Evolutionary conservation across 2,113 vertebrate genomes (phyloP).

Genomic region (Oncorhynchus tshawytscha): DNA sequence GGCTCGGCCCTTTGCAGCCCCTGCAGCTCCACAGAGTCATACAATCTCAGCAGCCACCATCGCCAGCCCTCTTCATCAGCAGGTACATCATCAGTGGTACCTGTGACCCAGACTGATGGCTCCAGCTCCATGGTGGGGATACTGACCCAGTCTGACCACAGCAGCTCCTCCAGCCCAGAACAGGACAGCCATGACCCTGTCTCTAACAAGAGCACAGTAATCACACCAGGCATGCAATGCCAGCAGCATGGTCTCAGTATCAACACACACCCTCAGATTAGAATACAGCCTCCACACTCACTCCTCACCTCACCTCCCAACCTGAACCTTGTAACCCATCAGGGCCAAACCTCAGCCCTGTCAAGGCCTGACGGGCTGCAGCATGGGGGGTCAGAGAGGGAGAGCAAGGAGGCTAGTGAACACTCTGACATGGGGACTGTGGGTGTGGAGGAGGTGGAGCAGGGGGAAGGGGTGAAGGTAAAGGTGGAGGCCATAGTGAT

Average conservation of each 20-base stretch:
- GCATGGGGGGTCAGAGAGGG: neutral
- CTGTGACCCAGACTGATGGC: constrained; percentile 38
- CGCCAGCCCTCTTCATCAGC: constrained; percentile 27
- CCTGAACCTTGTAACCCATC: neutral
- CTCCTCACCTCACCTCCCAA: constrained; percentile 17
- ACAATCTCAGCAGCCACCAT: constrained; percentile 57
- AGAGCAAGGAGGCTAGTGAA: neutral
- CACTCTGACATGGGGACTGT: neutral
- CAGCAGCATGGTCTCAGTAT: neutral
- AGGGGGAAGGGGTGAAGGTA: constrained; percentile 59
- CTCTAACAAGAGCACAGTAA: constrained; percentile 26
- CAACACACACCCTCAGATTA: constrained; percentile 45
- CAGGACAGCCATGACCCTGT: constrained; percentile 17
- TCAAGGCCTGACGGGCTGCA: constrained; percentile 4
- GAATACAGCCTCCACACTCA: constrained; percentile 46
- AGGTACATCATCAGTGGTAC: constrained; percentile 23
- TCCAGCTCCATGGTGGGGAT: constrained; percentile 35
- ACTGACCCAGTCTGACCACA: constrained; percentile 45
- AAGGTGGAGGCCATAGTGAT: constrained; percentile 93
- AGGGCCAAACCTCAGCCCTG: constrained; percentile 1
- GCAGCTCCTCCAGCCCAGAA: constrained; percentile 22
- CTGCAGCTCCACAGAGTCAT: constrained; percentile 85
- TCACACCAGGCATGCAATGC: neutral
- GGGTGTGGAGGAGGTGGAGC: constrained; percentile 15
- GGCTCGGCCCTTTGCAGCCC: constrained; percentile 80